Conservation (phyloP, 1,140 invertebrate species). For the Brachionus sp. region DNA sequence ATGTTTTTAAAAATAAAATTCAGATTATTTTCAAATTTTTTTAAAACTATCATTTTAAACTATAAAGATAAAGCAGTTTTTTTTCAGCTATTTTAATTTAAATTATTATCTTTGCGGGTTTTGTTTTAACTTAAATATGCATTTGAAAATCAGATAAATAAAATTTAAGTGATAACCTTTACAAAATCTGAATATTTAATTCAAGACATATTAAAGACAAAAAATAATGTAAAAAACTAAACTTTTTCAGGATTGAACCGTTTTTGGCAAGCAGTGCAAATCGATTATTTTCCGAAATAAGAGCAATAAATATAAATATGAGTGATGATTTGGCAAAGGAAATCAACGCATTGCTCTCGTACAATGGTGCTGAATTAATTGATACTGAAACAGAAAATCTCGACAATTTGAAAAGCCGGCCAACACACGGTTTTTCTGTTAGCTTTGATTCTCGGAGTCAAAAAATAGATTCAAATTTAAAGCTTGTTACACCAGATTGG, state of each 20-base stretch:
- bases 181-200: neutral
- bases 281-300: neutral
- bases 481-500: conserved; percentile 30
- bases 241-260: neutral
- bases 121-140: neutral
- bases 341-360: neutral
- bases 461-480: neutral
- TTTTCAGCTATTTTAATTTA: neutral
- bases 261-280: neutral
- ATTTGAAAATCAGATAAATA: neutral
- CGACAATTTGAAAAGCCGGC: neutral
- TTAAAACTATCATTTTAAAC: neutral
- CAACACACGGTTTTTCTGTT: neutral
- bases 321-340: neutral
- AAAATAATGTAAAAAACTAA: neutral
- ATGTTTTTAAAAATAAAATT: no score
- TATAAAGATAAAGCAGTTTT: neutral
- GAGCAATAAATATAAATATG: conserved; percentile 25
- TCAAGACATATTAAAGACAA: neutral
- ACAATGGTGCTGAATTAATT: neutral
- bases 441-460: neutral
- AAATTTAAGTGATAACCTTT: neutral
- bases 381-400: neutral
- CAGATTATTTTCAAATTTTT: no score
- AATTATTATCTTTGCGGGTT: neutral